Evolutionary conservation across 2,113 vertebrate species (phyloP), one percentile per base, ranked within the genome.

Genomic region (Thamnaconus septentrionalis): DNA sequence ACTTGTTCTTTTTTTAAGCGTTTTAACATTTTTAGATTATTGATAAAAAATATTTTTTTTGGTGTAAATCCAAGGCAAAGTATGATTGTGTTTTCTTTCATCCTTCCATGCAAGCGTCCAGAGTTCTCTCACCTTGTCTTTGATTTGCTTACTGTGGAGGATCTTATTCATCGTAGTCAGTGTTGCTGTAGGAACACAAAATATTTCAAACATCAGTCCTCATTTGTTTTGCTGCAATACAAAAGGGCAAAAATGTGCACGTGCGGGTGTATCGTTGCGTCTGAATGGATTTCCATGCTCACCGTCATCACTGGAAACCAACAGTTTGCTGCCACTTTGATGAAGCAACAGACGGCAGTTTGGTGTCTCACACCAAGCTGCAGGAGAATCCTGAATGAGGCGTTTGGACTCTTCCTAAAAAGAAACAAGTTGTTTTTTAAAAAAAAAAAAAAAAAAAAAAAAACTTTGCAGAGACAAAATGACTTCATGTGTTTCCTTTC

Each of bases 271-370:
- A 31, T 31, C 18, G 18, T 31, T 31, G 18, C 18, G 2, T 31
- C 18, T 31, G 18, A 31, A 31, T 31, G 18, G 18, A 31, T 31
- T 31, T 31, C 18, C 18, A 31, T 31, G 18, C 71, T 6, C 52
- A 90, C 88, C 74, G 8, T 81, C 64, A 0, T 55, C 10, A 3
- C 75, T 76, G 45, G 55, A 3, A 53, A 83, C 5, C 8, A 61
- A 48, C 5, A 78, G 0, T 0, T 0, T 70, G 0, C 60, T 74
- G 43, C 49, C 76, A 0, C 87, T 53, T 18, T 89, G 87, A 69
- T 54, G 82, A 52, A 90, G 49, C 6, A 79, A 8, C 5, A 91
- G 7, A 0, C 55, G 47, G 18, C 88, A 91, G n/a, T 6, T 12
- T 1, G 64, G 8, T 10, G 3, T 39, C 4, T 0, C 0, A 61